These are phyloP conservation scores for Anastatus disparis DNA, from an alignment of 1,140 invertebrate genomes.

Conservation along the genomic window DNA sequence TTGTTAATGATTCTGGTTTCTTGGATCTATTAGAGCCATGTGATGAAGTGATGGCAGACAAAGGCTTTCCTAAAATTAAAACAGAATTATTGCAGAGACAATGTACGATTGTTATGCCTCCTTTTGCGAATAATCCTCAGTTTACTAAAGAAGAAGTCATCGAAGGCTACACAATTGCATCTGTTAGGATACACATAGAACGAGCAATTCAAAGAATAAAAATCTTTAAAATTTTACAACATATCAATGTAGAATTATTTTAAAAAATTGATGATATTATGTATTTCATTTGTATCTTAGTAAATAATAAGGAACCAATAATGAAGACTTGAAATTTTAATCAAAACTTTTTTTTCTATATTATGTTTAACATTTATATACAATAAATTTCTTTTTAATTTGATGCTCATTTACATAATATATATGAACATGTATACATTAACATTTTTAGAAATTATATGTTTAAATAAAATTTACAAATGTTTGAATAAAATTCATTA, in stretches of 20 bases:
- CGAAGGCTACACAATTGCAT: too few relatives aligned
- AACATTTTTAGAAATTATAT: too few relatives aligned
- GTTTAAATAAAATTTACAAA: background rate
- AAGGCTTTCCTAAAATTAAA: slow-evolving; percentile 45
- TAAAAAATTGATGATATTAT: background rate
- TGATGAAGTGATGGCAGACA: slow-evolving; percentile 53
- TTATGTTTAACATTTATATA: too few relatives aligned
- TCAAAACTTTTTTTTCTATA: background rate
- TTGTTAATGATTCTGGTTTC: slow-evolving; percentile 44
- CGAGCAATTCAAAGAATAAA: background rate
- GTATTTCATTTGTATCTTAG: background rate
- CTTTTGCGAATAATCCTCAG: slow-evolving; percentile 39
- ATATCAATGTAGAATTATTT: background rate
- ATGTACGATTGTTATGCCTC: slow-evolving; percentile 46
- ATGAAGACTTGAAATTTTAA: background rate
- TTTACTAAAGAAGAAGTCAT: slow-evolving; percentile 44
- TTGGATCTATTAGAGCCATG: slow-evolving; percentile 44
- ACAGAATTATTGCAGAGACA: slow-evolving; percentile 16
- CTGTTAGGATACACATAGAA: too few relatives aligned
- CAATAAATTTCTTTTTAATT: too few relatives aligned
- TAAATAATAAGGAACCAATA: background rate
- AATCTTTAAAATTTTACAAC: background rate
- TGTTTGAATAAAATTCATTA: background rate
- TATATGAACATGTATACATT: too few relatives aligned
- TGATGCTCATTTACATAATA: too few relatives aligned